Base-by-base conservation (phyloP, 2,113 vertebrate genomes). In the Vimba vimba region DNA sequence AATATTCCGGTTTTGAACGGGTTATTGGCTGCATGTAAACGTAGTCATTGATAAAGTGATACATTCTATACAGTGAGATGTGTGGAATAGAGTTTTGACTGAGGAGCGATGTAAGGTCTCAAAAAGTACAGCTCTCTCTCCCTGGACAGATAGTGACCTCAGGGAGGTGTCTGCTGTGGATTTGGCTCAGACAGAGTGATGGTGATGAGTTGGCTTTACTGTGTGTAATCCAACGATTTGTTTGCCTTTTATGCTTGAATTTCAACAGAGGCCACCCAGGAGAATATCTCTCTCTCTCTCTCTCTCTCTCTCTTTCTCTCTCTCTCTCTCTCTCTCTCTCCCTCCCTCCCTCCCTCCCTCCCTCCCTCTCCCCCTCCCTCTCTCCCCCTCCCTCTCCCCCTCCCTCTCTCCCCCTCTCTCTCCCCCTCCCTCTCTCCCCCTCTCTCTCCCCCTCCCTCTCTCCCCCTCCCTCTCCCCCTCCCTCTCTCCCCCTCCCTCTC, bases 181-280 rank as follows among this genome's bases (percentile, higher is more conserved):
- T 92, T 86, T 94, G 95, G 95, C 95, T 94, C 94, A 92, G 94
- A 94, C 95, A 94, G 95, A 95, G 95, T 92, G 79, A 83, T 79
- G 88, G 74, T 84, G 85, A 89, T 87, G 91, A 96, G 95, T 95
- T 96, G 96, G 96, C 96, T 97, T 97, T 97, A 97, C 96, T 96
- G 96, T 97, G 96, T 95, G 96, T 96, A 96, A 95, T 97, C 96
- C 96, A 96, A 95, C 94, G 96, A 96, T 97, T 97, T 97, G 96
- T 96, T 95, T 97, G 96, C 95, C 95, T 94, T 95, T 93, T 96
- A 95, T 95, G 94, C 94, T 96, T 94, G 93, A 93, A 94, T 95
- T 93, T 93, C 91, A 94, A 94, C 94, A 83, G 52, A 94, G 97
- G 98, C 97, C 97, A 98, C 97, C 97, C 97, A 97, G 93, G 94